A percentile compares a stretch with the other conserved stretches of the same genome.
Conservation (phyloP, 2,113 vertebrate genomes). For the Triplophysa siluroides region DNA sequence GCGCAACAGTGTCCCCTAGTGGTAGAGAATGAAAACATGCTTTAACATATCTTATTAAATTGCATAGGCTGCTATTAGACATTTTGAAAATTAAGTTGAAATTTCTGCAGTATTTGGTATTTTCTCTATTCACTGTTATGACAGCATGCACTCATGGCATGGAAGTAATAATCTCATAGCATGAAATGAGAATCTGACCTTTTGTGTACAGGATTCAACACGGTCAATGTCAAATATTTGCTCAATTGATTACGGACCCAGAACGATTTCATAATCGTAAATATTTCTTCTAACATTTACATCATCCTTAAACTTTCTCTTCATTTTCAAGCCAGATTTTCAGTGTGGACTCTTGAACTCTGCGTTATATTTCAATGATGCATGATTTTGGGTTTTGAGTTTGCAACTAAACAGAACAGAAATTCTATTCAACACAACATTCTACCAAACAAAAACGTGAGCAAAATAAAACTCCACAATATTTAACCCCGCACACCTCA, state of each 20-base stretch:
- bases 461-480: background rate
- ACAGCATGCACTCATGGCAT: background rate
- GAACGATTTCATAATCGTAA: no score
- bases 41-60: background rate
- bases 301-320: no score
- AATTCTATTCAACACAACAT: background rate
- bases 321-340: no score
- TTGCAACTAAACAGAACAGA: slow-evolving; percentile 7
- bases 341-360: no score
- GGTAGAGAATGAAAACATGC: slow-evolving; percentile 55
- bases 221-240: background rate
- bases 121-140: background rate
- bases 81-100: no score
- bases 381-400: no score
- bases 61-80: no score
- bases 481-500: no score
- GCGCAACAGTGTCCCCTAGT: slow-evolving; percentile 69
- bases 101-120: no score
- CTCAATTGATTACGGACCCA: no score
- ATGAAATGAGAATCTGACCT: background rate
- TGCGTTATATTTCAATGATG: no score
- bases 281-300: no score
- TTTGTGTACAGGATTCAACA: background rate
- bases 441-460: background rate
- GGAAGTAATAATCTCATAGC: background rate